phyloP scores from a whole-genome alignment of 2,888 invertebrate genomes.

The Cataglyphis altisquamis region DNA sequence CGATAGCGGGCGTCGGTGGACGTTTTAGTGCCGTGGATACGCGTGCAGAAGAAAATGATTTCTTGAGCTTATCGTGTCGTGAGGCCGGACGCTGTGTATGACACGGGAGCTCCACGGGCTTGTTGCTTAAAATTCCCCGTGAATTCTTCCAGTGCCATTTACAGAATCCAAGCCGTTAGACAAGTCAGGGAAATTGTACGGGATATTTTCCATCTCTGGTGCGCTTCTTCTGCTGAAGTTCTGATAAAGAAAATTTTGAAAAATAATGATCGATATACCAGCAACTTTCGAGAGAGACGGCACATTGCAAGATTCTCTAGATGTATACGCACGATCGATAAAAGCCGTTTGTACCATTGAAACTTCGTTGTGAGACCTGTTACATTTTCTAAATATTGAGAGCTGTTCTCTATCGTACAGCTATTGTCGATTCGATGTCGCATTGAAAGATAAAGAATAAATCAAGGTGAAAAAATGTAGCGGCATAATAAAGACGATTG shows the following conservation, averaged over 20 bases:
- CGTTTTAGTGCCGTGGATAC: slow-evolving; percentile 25
- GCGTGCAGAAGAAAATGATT: slow-evolving; percentile 30
- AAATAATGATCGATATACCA: slow-evolving; percentile 27
- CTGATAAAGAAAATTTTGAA: slow-evolving; percentile 1
- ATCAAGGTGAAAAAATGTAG: slow-evolving; percentile 30
- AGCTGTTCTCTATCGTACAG: background rate
- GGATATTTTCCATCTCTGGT: background rate
- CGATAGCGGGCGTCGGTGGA: slow-evolving; percentile 39
- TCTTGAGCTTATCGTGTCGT: slow-evolving; percentile 69
- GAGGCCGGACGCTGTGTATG: slow-evolving; percentile 86
- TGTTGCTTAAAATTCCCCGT: slow-evolving; percentile 89
- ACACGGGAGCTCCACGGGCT: slow-evolving; percentile 86
- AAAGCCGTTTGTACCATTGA: background rate
- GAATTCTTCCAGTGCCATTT: slow-evolving; percentile 96
- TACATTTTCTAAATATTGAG: slow-evolving; percentile 29
- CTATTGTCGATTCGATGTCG: slow-evolving; percentile 25
- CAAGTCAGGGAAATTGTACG: background rate
- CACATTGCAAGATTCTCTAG: slow-evolving; percentile 9
- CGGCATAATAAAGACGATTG: slow-evolving; percentile 17
- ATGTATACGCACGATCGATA: slow-evolving; percentile 26
- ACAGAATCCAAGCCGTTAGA: slow-evolving; percentile 87
- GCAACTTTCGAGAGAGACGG: slow-evolving; percentile 1
- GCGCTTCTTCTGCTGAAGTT: background rate
- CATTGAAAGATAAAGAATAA: slow-evolving; percentile 21
- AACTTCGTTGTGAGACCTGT: slow-evolving; percentile 4